Evolutionary conservation across 2,797 vertebrate species (phyloP).

Genomic region (Alfaro cultratus): DNA sequence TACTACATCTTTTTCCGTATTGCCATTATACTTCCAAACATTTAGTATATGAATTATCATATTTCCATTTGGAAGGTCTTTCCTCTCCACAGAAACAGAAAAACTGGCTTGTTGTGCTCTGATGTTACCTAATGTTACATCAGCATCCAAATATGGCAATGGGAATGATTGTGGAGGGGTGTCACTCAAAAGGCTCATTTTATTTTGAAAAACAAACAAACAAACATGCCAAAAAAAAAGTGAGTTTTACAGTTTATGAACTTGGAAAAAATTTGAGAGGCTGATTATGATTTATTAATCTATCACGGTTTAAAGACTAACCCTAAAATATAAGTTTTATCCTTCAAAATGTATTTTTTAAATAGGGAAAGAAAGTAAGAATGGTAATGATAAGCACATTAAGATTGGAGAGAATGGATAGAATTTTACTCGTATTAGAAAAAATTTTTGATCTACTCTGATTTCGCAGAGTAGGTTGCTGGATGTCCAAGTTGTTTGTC

Average conservation of each 20-base stretch:
- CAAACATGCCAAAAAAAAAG: background rate
- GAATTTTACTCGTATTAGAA: conserved; percentile 15
- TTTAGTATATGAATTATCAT: background rate
- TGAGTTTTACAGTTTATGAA: background rate
- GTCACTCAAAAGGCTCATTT: background rate
- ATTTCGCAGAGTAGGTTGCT: conserved; percentile 38
- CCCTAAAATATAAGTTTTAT: background rate
- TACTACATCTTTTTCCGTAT: background rate
- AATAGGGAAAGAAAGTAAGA: background rate
- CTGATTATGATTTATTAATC: background rate
- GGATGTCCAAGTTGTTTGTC: conserved; percentile 39
- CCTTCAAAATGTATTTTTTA: background rate
- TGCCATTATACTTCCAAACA: background rate
- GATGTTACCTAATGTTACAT: background rate
- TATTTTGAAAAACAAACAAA: background rate
- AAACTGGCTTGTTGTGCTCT: background rate
- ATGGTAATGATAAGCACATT: background rate
- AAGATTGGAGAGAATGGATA: background rate
- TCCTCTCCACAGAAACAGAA: background rate
- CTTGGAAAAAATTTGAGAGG: background rate
- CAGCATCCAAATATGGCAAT: background rate
- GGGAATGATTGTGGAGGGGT: background rate
- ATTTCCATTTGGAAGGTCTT: background rate
- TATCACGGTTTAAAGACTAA: background rate
- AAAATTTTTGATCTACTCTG: conserved; percentile 12